Conservation (phyloP, 2,888 invertebrate genomes). For the Agelastica alni region DNA sequence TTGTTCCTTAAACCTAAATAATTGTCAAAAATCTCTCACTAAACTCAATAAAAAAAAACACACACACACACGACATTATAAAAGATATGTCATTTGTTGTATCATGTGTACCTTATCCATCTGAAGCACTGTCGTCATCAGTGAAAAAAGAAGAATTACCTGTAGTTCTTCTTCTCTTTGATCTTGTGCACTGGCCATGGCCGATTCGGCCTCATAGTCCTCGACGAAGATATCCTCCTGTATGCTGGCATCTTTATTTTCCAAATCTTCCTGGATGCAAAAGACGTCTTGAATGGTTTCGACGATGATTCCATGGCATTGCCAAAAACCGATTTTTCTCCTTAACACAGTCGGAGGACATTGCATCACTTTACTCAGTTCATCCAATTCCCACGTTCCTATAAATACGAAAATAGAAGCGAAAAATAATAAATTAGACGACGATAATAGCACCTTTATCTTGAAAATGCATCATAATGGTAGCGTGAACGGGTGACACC, state of each 20-base stretch:
- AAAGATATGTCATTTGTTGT: no score
- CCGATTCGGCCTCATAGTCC: slow-evolving; percentile 91
- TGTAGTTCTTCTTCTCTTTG: slow-evolving; percentile 93
- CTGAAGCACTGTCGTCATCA: no score
- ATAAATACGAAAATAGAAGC: slow-evolving; percentile 33
- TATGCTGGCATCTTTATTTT: slow-evolving; percentile 61
- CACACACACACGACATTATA: no score
- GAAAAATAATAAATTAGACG: neutral
- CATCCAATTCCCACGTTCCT: slow-evolving; percentile 86
- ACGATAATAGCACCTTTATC: slow-evolving; percentile 65
- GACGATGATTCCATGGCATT: slow-evolving; percentile 84
- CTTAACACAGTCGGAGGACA: slow-evolving; percentile 84
- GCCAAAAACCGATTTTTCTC: slow-evolving; percentile 91
- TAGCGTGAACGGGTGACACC: slow-evolving; percentile 92
- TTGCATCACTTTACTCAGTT: slow-evolving; percentile 82
- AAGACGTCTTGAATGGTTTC: slow-evolving; percentile 79
- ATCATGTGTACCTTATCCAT: no score
- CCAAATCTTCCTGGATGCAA: slow-evolving; percentile 69
- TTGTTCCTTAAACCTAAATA: no score
- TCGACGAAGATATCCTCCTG: slow-evolving; percentile 71
- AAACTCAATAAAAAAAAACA: no score
- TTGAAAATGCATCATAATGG: slow-evolving; percentile 92
- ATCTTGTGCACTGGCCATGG: slow-evolving; percentile 92
- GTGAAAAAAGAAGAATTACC: slow-evolving; percentile 55
- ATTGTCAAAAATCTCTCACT: no score